Percentiles rank a stretch among this genome's conserved stretches.
These are phyloP conservation scores for Sanderia malayensis DNA, from an alignment of 30 jellyfish, hydroid and myxozoan species.

Conservation along the genomic window DNA sequence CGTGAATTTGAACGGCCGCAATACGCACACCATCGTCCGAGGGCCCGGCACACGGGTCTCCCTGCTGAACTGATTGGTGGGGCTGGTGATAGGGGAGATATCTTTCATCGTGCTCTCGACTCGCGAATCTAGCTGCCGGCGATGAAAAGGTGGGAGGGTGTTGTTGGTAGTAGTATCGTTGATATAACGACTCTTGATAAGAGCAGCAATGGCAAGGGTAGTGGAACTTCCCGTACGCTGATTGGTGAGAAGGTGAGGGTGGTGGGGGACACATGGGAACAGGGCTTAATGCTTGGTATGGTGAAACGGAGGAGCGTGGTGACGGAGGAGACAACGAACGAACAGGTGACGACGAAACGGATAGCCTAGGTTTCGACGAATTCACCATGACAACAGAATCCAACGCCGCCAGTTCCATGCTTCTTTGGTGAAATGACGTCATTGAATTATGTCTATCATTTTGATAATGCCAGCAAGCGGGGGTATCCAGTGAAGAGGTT, in stretches of 20 bases:
- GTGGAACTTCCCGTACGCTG: constrained; percentile 15
- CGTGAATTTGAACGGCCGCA: background rate
- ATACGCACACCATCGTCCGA: background rate
- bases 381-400: background rate
- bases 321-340: constrained; percentile 28
- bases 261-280: constrained; percentile 56
- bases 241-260: constrained; percentile 14
- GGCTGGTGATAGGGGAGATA: background rate
- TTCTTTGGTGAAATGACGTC: background rate
- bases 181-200: constrained; percentile 36
- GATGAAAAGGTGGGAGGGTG: constrained; percentile 12
- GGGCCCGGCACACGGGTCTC: background rate
- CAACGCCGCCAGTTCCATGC: background rate
- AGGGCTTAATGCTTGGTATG: constrained; percentile 44
- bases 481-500: background rate
- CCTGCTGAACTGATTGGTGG: background rate
- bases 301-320: constrained; percentile 32
- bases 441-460: background rate
- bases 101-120: background rate
- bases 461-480: background rate
- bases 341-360: constrained; percentile 16
- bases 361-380: constrained; percentile 3
- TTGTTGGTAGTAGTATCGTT: constrained; percentile 22
- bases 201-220: constrained; percentile 43
- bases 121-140: constrained; percentile 5